Evolutionary conservation across 92 coral and sea anemone genomes (phyloP).

Genomic region (Chrysogorgia sp.): DNA sequence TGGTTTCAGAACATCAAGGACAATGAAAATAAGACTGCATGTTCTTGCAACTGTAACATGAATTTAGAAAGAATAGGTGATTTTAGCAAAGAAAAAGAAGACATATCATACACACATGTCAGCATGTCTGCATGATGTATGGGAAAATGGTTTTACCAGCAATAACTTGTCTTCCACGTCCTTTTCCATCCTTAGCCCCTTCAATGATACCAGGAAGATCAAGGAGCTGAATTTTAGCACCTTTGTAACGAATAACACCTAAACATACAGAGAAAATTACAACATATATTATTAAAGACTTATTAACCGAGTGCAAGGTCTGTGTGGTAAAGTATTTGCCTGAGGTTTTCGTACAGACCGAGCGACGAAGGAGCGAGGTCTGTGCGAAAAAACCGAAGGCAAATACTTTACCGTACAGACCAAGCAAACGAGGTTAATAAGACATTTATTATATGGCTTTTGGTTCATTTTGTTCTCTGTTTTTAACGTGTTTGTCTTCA

Average conservation of each 20-base stretch:
- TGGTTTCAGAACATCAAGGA: conserved; percentile 94
- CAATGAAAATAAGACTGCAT: conserved; percentile 91
- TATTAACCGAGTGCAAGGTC: too few relatives aligned
- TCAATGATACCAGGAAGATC: conserved; percentile 99
- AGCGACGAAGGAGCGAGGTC: too few relatives aligned
- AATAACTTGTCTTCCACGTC: conserved; percentile 97
- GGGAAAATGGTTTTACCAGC: conserved; percentile 63
- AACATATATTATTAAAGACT: too few relatives aligned
- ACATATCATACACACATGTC: neutral
- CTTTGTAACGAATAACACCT: conserved; percentile 97
- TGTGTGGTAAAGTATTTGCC: too few relatives aligned
- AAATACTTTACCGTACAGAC: too few relatives aligned
- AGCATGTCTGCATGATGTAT: too few relatives aligned
- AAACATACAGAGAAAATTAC: neutral
- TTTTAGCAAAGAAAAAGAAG: neutral
- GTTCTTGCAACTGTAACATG: conserved; percentile 81
- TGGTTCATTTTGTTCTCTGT: too few relatives aligned
- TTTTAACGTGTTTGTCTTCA: too few relatives aligned
- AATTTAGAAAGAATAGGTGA: neutral
- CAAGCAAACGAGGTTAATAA: too few relatives aligned
- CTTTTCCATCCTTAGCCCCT: conserved; percentile 99
- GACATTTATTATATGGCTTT: too few relatives aligned
- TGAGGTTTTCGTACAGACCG: too few relatives aligned
- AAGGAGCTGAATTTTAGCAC: conserved; percentile 92
- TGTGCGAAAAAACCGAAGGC: too few relatives aligned